Conservation (phyloP, 2,113 vertebrate species). For the Clarias batrachus region DNA sequence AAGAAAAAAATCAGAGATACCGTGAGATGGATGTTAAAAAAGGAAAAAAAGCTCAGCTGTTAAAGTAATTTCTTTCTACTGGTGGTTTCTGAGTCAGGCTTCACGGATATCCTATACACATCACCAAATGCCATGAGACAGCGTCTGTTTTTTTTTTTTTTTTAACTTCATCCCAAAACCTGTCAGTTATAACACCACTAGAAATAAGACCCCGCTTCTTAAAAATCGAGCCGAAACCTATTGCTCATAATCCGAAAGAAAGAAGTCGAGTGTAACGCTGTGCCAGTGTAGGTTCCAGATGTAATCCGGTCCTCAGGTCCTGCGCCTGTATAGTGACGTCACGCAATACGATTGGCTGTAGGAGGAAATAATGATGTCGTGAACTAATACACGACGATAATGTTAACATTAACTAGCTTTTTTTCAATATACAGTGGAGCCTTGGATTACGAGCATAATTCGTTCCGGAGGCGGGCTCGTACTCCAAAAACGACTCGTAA, state of each 20-base stretch:
- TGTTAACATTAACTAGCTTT: too few species aligned
- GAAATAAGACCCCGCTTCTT: neutral
- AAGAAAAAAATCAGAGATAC: neutral
- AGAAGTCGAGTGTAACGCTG: neutral
- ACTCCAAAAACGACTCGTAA: too few species aligned
- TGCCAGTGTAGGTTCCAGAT: too few species aligned
- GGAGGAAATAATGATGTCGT: too few species aligned
- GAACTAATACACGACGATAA: too few species aligned
- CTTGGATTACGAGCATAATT: too few species aligned
- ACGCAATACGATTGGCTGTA: too few species aligned
- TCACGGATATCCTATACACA: slow-evolving; percentile 42
- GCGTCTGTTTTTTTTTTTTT: too few species aligned
- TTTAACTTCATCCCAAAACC: neutral
- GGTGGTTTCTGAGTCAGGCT: slow-evolving; percentile 40
- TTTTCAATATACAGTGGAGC: too few species aligned
- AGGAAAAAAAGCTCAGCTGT: slow-evolving; percentile 25
- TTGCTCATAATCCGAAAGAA: neutral
- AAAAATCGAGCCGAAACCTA: neutral
- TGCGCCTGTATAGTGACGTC: too few species aligned
- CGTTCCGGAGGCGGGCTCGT: too few species aligned
- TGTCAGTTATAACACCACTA: neutral
- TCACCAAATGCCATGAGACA: slow-evolving; percentile 38
- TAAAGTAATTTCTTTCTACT: slow-evolving; percentile 46
- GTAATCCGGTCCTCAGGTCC: too few species aligned
- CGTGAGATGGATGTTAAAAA: neutral